Base-by-base conservation (phyloP, 2,888 invertebrate genomes). In the Tolmerus cingulatus region DNA sequence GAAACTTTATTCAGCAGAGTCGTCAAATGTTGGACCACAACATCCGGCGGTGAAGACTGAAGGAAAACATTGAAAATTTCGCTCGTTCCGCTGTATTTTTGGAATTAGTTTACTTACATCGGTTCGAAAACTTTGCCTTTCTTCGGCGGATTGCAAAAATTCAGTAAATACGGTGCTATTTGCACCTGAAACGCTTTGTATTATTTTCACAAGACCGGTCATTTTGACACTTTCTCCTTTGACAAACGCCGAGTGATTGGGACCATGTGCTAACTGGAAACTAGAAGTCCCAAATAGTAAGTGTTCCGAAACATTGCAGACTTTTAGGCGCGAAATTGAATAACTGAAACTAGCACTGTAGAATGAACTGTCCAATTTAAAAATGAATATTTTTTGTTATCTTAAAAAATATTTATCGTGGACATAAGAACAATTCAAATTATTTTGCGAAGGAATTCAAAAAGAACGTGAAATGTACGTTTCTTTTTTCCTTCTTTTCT, bases 71-170 rank as follows among this genome's bases (percentile, higher is more conserved):
- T 14, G 43, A 23, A 23, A n/a, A 79, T 57, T 46, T 30, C 40
- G 85, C 40, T 66, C 19, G 34, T 27, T 37, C 16, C 43, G 19
- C 12, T 19, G 37, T 7, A 43, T 85, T 14, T 12, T 23, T 23
- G 23, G 3, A 27, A 5, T 51, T 34, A 19, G 77, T 37, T 16
- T 55, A 87, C 86, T 89, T 90, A 91, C 91, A 88, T 89, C 88
- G 43, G 87, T 27, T 40, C 89, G 88, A 87, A 91, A 90, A 88
- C 89, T 89, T 87, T 90, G 90, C 74, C 91, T 90, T 57, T 91
- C 90, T 5, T 89, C 89, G 5, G 91, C 87, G 1, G 90, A 90
- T 40, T 89, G 87, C 0, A 91, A 86, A 86, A 90, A 90, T 16
- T 89, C 88, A 16, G 90, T 86, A 12, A 90, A 88, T 86, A 88